phyloP scores from a whole-genome alignment of 2,113 vertebrate genomes.

The Nyctibius bracteatus region DNA sequence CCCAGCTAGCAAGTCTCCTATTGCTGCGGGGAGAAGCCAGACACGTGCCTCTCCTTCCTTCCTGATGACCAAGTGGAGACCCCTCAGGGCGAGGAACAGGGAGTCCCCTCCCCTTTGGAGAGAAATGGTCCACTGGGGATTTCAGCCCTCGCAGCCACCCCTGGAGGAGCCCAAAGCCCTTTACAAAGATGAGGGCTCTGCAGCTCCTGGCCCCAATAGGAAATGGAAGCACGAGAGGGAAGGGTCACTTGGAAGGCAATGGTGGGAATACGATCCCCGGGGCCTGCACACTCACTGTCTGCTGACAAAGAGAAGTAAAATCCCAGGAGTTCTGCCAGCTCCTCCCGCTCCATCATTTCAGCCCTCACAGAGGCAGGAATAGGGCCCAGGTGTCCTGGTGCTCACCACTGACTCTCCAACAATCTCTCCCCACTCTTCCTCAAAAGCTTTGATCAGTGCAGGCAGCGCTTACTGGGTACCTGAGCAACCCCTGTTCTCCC shows the following conservation, averaged over 20 bases:
- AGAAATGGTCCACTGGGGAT: neutral
- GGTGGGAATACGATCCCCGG: neutral
- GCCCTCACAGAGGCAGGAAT: neutral
- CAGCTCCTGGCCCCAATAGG: neutral
- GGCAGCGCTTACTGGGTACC: neutral
- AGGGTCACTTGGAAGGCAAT: neutral
- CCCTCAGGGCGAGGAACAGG: neutral
- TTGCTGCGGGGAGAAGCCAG: neutral
- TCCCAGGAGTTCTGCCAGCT: neutral
- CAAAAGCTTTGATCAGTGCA: neutral
- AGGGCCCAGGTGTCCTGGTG: neutral
- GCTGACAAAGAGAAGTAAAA: neutral
- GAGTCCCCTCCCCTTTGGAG: neutral
- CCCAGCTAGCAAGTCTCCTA: neutral
- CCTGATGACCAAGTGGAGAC: neutral
- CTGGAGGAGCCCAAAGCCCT: neutral
- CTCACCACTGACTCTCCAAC: neutral
- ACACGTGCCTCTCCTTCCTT: neutral
- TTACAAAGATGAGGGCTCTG: neutral
- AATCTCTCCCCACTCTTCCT: neutral
- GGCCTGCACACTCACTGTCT: neutral
- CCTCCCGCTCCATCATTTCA: neutral
- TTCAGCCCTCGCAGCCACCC: rapidly evolving
- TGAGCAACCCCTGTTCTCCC: neutral
- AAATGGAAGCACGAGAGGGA: neutral